These are phyloP conservation scores for Semicossyphus pulcher DNA, from an alignment of 2,113 vertebrate species.

Conservation along the genomic window DNA sequence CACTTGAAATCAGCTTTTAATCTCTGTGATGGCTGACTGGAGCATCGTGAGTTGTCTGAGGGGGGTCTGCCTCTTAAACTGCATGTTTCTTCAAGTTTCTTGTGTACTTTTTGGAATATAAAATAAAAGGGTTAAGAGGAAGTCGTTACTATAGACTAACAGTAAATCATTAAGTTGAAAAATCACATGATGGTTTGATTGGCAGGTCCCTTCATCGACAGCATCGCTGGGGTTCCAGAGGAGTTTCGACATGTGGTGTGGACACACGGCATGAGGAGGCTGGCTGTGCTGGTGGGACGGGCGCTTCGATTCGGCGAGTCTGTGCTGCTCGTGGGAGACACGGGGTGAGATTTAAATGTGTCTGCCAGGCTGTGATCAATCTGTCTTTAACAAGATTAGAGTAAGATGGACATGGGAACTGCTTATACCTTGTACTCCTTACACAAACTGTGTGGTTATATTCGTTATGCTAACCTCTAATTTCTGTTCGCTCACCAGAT, in stretches of 20 bases:
- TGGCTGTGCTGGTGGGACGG: constrained; percentile 91
- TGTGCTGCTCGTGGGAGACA: constrained; percentile 94
- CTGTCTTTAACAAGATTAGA: not conserved
- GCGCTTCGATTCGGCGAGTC: constrained; percentile 94
- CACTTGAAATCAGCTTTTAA: no score
- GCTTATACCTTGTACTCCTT: no score
- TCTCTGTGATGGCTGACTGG: no score
- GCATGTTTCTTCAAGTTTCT: no score
- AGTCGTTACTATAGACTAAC: not conserved
- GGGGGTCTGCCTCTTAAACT: no score
- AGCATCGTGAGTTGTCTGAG: no score
- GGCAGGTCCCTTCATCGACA: constrained; percentile 81
- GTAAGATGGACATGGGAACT: no score
- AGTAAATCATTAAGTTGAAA: not conserved
- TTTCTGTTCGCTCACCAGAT: constrained; percentile 78
- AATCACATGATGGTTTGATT: not conserved
- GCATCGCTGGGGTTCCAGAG: constrained; percentile 82
- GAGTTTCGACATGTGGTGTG: constrained; percentile 93
- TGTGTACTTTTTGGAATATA: no score
- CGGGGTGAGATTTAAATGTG: constrained; percentile 85
- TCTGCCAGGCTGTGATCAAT: not conserved
- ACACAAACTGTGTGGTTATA: no score
- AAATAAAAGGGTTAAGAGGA: no score
- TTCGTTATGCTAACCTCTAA: no score
- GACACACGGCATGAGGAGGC: constrained; percentile 90